A percentile compares a stretch with the other conserved stretches of the same genome.
These are phyloP conservation scores for Halcyon senegalensis DNA, from an alignment of 2,113 vertebrate species.

Conservation along the genomic window DNA sequence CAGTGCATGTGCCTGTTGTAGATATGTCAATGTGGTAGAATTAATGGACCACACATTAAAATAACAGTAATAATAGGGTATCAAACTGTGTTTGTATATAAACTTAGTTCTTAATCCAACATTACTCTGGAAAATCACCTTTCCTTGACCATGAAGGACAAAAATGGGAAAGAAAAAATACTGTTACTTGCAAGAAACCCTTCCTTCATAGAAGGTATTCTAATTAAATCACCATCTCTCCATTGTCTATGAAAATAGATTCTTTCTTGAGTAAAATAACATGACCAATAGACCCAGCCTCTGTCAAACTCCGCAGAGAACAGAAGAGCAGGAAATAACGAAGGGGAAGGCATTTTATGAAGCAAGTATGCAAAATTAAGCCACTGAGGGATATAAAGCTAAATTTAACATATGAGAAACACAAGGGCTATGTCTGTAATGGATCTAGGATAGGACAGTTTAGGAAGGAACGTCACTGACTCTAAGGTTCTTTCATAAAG, in stretches of 20 bases:
- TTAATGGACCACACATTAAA: not conserved
- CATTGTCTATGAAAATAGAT: not conserved
- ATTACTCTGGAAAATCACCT: not conserved
- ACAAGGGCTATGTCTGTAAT: not conserved
- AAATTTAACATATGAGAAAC: not conserved
- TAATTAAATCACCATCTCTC: not conserved
- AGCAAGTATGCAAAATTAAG: not conserved
- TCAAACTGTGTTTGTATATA: not conserved
- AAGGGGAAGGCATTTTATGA: not conserved
- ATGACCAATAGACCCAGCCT: not conserved
- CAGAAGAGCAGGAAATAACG: conserved; percentile 10
- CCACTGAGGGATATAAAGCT: not conserved
- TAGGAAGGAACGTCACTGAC: not conserved
- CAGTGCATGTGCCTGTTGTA: not conserved
- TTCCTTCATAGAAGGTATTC: not conserved
- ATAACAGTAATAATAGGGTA: not conserved
- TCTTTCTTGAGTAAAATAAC: not conserved
- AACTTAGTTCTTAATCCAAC: not conserved
- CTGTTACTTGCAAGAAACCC: not conserved
- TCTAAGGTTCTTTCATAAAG: not conserved
- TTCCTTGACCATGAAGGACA: not conserved
- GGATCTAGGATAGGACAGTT: not conserved
- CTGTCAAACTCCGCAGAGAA: not conserved
- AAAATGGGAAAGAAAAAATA: conserved; percentile 15
- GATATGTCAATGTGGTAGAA: not conserved